Conservation (phyloP, 1,140 invertebrate genomes). For the Bombus ignitus region DNA sequence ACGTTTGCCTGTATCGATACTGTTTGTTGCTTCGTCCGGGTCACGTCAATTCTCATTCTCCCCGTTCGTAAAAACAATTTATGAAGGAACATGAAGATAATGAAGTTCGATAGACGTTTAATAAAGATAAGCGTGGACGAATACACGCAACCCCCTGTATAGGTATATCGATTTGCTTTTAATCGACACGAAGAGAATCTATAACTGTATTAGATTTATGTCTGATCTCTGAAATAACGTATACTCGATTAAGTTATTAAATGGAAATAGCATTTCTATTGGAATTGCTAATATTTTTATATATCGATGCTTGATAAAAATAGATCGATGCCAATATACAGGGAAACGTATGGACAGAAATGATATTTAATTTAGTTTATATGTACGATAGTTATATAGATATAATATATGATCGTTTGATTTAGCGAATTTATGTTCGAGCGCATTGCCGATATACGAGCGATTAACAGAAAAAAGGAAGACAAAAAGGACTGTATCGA, state of each 20-base stretch:
- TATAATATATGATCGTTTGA: not conserved
- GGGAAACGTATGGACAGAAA: not conserved
- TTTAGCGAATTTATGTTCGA: slow-evolving; percentile 1
- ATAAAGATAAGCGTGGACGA: slow-evolving; percentile 17
- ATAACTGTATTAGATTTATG: slow-evolving; percentile 6
- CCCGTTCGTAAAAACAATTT: not conserved
- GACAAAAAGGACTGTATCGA: not conserved
- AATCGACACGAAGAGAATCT: not conserved
- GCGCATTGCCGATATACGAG: not conserved
- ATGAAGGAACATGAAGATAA: not conserved
- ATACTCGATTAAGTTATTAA: slow-evolving; percentile 16
- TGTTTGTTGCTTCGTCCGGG: no score
- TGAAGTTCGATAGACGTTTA: not conserved
- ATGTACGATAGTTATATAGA: no score
- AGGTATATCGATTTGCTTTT: not conserved
- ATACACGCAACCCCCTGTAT: not conserved
- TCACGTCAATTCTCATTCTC: not conserved
- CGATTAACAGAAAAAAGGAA: not conserved
- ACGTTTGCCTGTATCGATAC: not conserved
- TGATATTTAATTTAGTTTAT: no score
- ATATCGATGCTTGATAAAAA: slow-evolving; percentile 21
- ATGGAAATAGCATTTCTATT: slow-evolving; percentile 12
- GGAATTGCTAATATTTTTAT: slow-evolving; percentile 20
- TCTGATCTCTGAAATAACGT: not conserved
- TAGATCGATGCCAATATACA: slow-evolving; percentile 21